phyloP scores from a whole-genome alignment of 2,113 vertebrate species.

The Oostethus manadensis region DNA sequence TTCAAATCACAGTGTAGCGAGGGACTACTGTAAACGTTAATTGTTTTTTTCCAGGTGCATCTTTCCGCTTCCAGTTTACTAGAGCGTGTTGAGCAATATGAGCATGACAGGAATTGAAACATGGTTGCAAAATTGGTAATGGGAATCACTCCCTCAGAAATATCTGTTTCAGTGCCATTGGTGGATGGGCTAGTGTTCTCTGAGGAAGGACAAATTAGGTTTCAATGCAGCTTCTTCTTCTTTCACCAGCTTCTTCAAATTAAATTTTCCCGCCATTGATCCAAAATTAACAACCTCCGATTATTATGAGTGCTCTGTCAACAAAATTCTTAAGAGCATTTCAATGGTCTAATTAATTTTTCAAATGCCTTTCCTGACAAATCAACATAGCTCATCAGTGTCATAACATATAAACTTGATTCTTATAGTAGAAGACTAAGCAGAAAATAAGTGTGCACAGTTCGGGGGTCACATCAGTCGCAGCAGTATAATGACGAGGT shows the following conservation, averaged over 20 bases:
- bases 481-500: conserved; percentile 44
- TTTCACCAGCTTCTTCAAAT: background rate
- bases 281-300: background rate
- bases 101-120: background rate
- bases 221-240: background rate
- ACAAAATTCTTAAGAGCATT: background rate
- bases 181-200: background rate
- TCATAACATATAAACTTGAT: conserved; percentile 13
- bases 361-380: background rate
- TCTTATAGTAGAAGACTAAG: conserved; percentile 9
- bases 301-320: background rate
- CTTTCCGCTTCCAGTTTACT: background rate
- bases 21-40: too few relatives aligned
- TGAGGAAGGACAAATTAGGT: background rate
- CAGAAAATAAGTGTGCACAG: conserved; percentile 16
- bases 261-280: background rate
- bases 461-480: conserved; percentile 33
- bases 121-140: background rate
- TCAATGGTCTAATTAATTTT: background rate
- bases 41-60: background rate
- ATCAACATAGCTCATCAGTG: conserved; percentile 2
- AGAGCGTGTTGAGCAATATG: background rate
- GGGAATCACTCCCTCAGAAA: background rate
- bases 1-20: too few relatives aligned
- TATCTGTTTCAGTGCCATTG: background rate